phyloP scores from a whole-genome alignment of 2,113 vertebrate species.

The Lucifuga dentata region DNA sequence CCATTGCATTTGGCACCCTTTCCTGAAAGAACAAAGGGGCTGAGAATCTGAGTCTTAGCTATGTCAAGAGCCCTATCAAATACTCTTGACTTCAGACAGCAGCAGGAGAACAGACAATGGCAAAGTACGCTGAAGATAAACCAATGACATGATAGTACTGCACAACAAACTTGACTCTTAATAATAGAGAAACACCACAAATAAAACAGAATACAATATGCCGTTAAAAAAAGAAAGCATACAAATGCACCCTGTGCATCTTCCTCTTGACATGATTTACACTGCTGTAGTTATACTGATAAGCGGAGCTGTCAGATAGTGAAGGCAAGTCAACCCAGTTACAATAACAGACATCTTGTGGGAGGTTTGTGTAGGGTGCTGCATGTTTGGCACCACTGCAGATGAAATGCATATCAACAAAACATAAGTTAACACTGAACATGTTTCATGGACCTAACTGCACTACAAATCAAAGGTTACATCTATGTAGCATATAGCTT shows the following conservation, averaged over 20 bases:
- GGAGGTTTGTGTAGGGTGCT: constrained; percentile 43
- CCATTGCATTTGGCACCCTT: constrained; percentile 72
- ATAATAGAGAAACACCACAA: constrained; percentile 66
- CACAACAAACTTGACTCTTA: constrained; percentile 64
- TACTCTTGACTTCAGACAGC: constrained; percentile 69
- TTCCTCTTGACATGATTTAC: constrained; percentile 62
- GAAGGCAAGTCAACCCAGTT: constrained; percentile 55
- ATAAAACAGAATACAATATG: constrained; percentile 67
- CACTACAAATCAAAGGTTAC: constrained; percentile 12
- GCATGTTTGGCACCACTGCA: constrained; percentile 30
- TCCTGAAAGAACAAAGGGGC: constrained; percentile 74
- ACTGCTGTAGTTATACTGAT: constrained; percentile 66
- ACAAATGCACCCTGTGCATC: constrained; percentile 52
- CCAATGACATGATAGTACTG: constrained; percentile 68
- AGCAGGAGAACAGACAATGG: constrained; percentile 61
- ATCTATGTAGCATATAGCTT: constrained; percentile 1
- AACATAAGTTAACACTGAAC: constrained; percentile 36
- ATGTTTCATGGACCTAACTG: constrained; percentile 32
- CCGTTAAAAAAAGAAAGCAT: constrained; percentile 61
- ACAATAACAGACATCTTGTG: constrained; percentile 53
- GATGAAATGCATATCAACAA: constrained; percentile 52
- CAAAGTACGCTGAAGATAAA: constrained; percentile 66
- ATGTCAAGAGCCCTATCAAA: constrained; percentile 77
- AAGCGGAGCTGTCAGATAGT: constrained; percentile 66
- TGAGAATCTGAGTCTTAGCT: constrained; percentile 64